These are phyloP conservation scores for Corvus cornix DNA, from an alignment of 2,113 vertebrate genomes.

Conservation along the genomic window DNA sequence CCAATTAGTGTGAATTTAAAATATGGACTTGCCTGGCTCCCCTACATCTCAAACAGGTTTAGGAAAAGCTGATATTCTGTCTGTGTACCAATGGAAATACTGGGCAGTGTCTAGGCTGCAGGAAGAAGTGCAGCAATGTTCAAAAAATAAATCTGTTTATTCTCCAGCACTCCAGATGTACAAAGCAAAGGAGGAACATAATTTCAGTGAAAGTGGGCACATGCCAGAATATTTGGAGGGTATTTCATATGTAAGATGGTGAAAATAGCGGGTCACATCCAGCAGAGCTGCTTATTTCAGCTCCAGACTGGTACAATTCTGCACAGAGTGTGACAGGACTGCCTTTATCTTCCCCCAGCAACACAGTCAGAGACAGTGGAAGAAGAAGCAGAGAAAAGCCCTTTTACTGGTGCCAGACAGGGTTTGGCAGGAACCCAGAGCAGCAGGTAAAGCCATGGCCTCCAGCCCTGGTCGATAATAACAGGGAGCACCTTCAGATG, in stretches of 20 bases:
- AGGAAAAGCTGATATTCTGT: neutral
- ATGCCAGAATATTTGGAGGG: neutral
- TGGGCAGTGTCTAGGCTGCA: neutral
- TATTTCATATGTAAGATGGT: neutral
- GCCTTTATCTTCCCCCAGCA: neutral
- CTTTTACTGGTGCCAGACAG: neutral
- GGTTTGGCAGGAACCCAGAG: neutral
- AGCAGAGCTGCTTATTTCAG: neutral
- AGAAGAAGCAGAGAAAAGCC: neutral
- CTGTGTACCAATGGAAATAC: neutral
- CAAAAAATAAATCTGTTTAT: neutral
- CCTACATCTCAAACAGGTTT: neutral
- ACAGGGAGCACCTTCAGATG: neutral
- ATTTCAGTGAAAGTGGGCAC: neutral
- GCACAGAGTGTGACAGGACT: neutral
- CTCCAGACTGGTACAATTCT: neutral
- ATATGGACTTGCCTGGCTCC: neutral
- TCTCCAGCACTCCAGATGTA: neutral
- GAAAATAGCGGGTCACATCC: neutral
- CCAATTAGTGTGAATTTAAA: neutral
- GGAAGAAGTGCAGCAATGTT: neutral
- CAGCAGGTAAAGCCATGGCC: neutral
- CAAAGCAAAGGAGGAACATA: neutral
- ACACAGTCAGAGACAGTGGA: neutral
- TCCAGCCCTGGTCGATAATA: neutral